Percentiles rank a stretch among this genome's conserved stretches.
Conservation (phyloP, 2,113 vertebrate genomes). For the Pyrgilauda ruficollis region DNA sequence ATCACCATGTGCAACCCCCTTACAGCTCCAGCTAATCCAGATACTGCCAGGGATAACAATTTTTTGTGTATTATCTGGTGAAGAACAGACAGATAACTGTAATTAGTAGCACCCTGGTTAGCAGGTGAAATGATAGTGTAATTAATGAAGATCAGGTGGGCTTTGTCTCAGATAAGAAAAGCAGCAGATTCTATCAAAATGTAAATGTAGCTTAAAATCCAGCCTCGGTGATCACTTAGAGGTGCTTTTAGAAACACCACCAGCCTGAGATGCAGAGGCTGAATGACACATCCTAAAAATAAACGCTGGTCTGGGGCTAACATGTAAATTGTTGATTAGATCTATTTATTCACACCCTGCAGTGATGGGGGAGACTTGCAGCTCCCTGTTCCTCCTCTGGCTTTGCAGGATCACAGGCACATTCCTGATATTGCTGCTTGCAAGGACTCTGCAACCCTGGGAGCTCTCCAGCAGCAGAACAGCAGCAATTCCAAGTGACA, state of each 20-base stretch:
- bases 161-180: constrained; percentile 15
- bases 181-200: constrained; percentile 12
- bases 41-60: not conserved
- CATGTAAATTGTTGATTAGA: constrained; percentile 20
- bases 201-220: not conserved
- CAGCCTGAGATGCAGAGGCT: not conserved
- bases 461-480: constrained; percentile 26
- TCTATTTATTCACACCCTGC: constrained; percentile 32
- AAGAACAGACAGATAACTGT: not conserved
- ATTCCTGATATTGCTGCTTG: not conserved
- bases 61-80: not conserved
- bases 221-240: not conserved
- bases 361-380: not conserved
- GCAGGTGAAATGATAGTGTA: not conserved
- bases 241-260: not conserved
- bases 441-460: constrained; percentile 42
- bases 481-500: constrained; percentile 44
- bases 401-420: constrained; percentile 3
- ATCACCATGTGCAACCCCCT: not conserved
- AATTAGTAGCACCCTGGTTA: constrained; percentile 6
- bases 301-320: constrained; percentile 2
- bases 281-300: constrained; percentile 21
- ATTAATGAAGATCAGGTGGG: not conserved
- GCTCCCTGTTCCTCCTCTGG: not conserved
- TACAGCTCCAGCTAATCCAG: not conserved